phyloP scores from a whole-genome alignment of 2,888 invertebrate genomes.

The Diadegma fenestrale region DNA sequence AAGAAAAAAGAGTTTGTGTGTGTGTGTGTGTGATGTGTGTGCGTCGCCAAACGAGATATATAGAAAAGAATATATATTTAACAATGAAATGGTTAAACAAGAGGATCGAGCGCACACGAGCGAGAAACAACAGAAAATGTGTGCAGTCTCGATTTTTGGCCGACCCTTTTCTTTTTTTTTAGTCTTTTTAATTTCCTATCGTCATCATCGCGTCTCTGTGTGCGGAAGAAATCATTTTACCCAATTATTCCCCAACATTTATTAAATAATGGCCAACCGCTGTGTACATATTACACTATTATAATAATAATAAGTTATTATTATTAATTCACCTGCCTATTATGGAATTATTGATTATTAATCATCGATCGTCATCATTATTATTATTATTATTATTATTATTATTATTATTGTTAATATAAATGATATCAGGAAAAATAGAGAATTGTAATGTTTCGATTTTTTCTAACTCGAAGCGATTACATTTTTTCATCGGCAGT shows the following conservation, averaged over 20 bases:
- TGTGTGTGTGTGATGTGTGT: slow-evolving; percentile 23
- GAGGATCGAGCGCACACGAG: background rate
- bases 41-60: slow-evolving; percentile 16
- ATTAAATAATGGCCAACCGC: slow-evolving; percentile 67
- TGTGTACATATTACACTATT: slow-evolving; percentile 83
- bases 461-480: slow-evolving; percentile 33
- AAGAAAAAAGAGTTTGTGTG: slow-evolving; percentile 30
- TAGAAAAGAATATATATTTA: slow-evolving; percentile 1
- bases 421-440: slow-evolving; percentile 70
- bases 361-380: slow-evolving; percentile 75
- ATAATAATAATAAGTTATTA: slow-evolving; percentile 77
- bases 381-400: slow-evolving; percentile 73
- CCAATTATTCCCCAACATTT: background rate
- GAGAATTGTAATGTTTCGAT: slow-evolving; percentile 71
- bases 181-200: too few species aligned
- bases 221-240: too few species aligned
- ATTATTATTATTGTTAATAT: slow-evolving; percentile 76
- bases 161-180: background rate
- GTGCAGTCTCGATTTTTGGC: slow-evolving; percentile 25
- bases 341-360: slow-evolving; percentile 82
- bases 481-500: slow-evolving; percentile 1
- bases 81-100: slow-evolving; percentile 35
- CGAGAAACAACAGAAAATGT: background rate
- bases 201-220: too few species aligned
- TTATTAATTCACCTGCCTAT: slow-evolving; percentile 82